Conservation (phyloP, 1,140 invertebrate species). For the Parapsyche elsis region DNA sequence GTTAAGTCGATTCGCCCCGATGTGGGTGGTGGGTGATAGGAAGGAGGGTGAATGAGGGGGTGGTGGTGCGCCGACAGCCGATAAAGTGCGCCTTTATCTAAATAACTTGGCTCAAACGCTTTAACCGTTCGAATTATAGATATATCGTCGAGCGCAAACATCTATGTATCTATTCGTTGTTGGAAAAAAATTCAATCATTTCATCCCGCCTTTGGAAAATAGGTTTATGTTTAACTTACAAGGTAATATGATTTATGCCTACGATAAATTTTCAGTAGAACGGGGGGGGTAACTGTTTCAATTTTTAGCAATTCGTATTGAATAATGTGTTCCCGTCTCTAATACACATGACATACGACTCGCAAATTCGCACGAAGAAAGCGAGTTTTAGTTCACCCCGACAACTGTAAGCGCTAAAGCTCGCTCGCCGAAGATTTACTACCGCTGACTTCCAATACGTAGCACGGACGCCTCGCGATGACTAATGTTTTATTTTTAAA, state of each 20-base stretch:
- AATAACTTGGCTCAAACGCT: constrained; percentile 34
- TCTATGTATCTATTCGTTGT: no score
- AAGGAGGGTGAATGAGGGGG: neutral
- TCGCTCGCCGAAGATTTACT: constrained; percentile 49
- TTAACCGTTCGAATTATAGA: neutral
- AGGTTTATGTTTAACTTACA: no score
- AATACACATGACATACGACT: constrained; percentile 54
- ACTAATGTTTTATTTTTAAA: neutral
- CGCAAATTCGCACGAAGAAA: constrained; percentile 51
- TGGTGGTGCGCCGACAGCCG: constrained; percentile 14
- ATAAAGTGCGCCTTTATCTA: constrained; percentile 41
- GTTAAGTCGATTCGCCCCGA: constrained; percentile 49
- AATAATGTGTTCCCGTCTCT: constrained; percentile 25
- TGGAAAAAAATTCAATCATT: no score
- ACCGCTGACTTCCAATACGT: constrained; percentile 33
- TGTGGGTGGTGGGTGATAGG: constrained; percentile 12
- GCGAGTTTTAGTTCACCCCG: constrained; percentile 29
- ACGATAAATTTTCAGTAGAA: constrained; percentile 6
- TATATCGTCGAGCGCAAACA: no score
- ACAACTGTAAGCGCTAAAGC: constrained; percentile 45
- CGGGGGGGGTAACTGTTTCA: neutral
- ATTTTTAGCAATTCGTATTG: constrained; percentile 12
- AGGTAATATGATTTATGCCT: neutral
- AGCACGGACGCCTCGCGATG: constrained; percentile 5
- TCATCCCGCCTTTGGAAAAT: no score